Evolutionary conservation across 1,140 invertebrate genomes (phyloP).

Genomic region (Zaprionus kolodkinae): DNA sequence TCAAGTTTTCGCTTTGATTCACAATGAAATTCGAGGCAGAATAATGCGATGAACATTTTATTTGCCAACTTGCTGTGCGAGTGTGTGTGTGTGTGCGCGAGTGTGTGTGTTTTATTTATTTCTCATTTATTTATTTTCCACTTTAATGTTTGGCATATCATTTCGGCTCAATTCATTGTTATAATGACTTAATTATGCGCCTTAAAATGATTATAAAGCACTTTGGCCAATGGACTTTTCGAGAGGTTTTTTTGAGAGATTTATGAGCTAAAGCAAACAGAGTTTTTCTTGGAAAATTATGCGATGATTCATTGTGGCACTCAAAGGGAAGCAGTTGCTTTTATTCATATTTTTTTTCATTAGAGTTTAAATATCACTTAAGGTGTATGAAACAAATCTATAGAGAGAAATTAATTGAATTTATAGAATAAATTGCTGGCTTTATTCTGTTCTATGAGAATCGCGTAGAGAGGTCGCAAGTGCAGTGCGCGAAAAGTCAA

Average conservation of each 20-base stretch:
- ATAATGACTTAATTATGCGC: slow-evolving; percentile 82
- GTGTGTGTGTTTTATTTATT: slow-evolving; percentile 45
- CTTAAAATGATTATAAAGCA: slow-evolving; percentile 59
- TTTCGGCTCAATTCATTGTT: slow-evolving; percentile 52
- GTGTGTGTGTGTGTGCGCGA: slow-evolving; percentile 14
- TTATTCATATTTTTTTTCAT: neutral
- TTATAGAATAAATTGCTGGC: no score
- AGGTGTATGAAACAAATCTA: no score
- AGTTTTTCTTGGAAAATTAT: neutral
- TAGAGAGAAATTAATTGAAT: no score
- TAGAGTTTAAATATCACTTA: neutral
- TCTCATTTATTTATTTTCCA: slow-evolving; percentile 21
- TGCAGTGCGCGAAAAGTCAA: neutral
- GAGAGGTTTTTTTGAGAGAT: slow-evolving; percentile 11
- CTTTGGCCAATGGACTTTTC: slow-evolving; percentile 60
- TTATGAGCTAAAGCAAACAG: neutral
- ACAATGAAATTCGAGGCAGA: slow-evolving; percentile 73
- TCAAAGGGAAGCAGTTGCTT: neutral
- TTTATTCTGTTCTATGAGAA: neutral
- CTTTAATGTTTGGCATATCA: slow-evolving; percentile 73
- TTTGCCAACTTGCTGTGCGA: slow-evolving; percentile 36
- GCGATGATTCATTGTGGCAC: neutral
- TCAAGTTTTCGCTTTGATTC: slow-evolving; percentile 71
- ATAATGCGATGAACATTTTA: slow-evolving; percentile 82
- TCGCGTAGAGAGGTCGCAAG: neutral